These are phyloP conservation scores for Cryptotis parvus DNA, from an alignment of 2,113 vertebrate species.

Conservation along the genomic window DNA sequence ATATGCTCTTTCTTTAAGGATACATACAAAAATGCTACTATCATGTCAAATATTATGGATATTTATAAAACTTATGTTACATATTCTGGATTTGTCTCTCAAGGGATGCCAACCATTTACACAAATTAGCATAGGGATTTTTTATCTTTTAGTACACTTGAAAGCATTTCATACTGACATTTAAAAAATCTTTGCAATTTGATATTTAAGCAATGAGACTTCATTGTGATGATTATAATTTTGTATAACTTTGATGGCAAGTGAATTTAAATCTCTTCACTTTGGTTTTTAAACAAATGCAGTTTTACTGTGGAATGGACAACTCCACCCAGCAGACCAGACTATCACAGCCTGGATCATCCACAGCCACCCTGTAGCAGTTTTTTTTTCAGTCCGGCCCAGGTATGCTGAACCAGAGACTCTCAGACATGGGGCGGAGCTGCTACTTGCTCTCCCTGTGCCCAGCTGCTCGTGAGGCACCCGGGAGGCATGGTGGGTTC, in stretches of 20 bases:
- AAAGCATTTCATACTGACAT: constrained; percentile 53
- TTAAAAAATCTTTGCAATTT: constrained; percentile 48
- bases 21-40: constrained; percentile 42
- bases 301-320: not conserved
- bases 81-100: constrained; percentile 27
- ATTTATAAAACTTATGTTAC: constrained; percentile 67
- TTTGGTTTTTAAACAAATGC: constrained; percentile 45
- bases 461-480: no score
- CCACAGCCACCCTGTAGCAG: no score
- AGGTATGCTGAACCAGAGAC: no score
- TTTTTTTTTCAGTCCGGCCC: no score
- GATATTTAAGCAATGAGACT: constrained; percentile 47
- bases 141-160: constrained; percentile 24
- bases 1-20: constrained; percentile 53
- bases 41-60: constrained; percentile 61
- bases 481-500: no score
- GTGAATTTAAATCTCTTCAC: not conserved
- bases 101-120: constrained; percentile 48
- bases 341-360: no score
- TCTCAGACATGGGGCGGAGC: no score
- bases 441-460: no score
- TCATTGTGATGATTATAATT: constrained; percentile 54
- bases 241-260: constrained; percentile 10
- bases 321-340: no score
- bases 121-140: constrained; percentile 63